phyloP scores from a whole-genome alignment of 2,797 vertebrate species.

The Arremon brunneinucha region DNA sequence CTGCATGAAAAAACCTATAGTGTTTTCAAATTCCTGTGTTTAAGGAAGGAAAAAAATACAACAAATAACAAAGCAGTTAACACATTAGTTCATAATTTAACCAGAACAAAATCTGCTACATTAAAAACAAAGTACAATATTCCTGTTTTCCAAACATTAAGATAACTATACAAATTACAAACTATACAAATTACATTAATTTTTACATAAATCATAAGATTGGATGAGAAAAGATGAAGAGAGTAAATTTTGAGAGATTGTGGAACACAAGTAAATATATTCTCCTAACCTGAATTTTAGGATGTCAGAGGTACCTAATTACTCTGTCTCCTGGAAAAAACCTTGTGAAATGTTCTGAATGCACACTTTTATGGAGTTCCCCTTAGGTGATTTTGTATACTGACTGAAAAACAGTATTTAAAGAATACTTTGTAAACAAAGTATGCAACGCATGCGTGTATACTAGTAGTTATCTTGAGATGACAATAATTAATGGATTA shows the following conservation, averaged over 20 bases:
- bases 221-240: neutral
- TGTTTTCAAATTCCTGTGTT: neutral
- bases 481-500: neutral
- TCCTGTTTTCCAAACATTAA: neutral
- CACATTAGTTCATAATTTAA: neutral
- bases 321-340: neutral
- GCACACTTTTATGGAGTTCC: neutral
- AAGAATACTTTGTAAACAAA: neutral
- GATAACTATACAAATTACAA: neutral
- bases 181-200: neutral
- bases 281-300: neutral
- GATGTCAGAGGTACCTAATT: neutral
- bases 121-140: neutral
- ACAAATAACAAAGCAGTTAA: neutral
- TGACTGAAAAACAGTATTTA: neutral
- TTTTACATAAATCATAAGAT: neutral
- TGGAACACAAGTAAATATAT: neutral
- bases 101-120: neutral
- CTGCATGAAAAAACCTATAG: rapidly evolving
- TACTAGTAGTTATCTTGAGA: neutral
- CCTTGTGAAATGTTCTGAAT: neutral
- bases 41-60: neutral
- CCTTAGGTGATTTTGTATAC: neutral
- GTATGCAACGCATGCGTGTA: neutral
- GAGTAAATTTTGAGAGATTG: neutral